phyloP scores from a whole-genome alignment of 2,797 vertebrate species.

The Cercopithecus petaurista region DNA sequence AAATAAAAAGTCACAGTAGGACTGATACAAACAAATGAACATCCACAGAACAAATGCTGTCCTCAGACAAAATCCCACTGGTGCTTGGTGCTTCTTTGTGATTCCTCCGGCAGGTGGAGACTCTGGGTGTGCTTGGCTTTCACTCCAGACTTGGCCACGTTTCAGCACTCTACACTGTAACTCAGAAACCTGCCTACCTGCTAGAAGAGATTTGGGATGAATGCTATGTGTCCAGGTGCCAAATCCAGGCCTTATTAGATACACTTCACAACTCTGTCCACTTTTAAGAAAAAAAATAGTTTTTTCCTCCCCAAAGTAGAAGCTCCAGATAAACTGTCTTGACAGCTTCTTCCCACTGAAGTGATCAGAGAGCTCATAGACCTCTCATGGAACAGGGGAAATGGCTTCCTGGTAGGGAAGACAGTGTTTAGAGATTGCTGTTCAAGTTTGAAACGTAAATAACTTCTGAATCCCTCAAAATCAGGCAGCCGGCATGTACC shows the following conservation, averaged over 20 bases:
- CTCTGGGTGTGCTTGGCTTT: neutral
- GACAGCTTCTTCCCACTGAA: neutral
- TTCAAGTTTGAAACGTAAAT: slow-evolving; percentile 30
- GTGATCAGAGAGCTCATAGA: neutral
- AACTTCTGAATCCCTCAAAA: slow-evolving; percentile 39
- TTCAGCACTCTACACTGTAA: neutral
- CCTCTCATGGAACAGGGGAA: neutral
- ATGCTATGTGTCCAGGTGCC: neutral
- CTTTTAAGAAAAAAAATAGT: neutral
- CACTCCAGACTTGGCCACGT: neutral
- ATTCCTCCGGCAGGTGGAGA: neutral
- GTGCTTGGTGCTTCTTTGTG: neutral
- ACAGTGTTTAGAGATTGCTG: neutral
- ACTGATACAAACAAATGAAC: neutral
- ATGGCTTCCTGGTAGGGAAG: neutral
- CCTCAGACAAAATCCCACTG: neutral
- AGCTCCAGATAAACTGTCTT: neutral
- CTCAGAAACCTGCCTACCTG: neutral
- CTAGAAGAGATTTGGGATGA: neutral
- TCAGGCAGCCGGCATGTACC: neutral
- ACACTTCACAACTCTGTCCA: neutral
- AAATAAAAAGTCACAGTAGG: neutral
- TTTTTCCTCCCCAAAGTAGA: neutral
- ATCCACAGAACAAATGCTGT: neutral
- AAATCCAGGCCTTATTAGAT: neutral